phyloP scores from a whole-genome alignment of 2,888 invertebrate species.

The Nomada goodeniana region DNA sequence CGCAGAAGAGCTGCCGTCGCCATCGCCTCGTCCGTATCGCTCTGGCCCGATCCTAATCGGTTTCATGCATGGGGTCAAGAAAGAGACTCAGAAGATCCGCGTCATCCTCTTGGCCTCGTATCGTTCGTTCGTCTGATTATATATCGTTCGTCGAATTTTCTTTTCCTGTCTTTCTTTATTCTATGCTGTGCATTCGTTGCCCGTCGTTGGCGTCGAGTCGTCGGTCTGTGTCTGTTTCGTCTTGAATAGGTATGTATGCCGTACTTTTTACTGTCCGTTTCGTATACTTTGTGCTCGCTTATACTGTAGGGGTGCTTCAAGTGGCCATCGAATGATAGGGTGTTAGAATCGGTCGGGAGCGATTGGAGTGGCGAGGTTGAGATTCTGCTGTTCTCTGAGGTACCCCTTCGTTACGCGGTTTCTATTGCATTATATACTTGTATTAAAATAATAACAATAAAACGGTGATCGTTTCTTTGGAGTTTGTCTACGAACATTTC shows the following conservation, averaged over 20 bases:
- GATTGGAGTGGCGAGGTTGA: no score
- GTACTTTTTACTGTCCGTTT: neutral
- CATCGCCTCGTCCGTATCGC: conserved; percentile 82
- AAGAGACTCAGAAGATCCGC: conserved; percentile 63
- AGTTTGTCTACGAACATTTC: no score
- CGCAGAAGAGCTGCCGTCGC: conserved; percentile 82
- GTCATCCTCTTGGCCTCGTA: conserved; percentile 65
- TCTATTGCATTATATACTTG: no score
- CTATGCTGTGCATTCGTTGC: neutral
- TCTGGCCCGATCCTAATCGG: conserved; percentile 81
- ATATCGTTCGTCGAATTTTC: neutral
- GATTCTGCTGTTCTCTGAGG: no score
- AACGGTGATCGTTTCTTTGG: no score
- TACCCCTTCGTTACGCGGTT: no score
- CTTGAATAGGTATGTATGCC: neutral
- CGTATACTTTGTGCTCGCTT: neutral
- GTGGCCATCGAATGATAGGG: neutral
- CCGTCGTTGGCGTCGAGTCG: neutral
- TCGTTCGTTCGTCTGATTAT: conserved; percentile 25
- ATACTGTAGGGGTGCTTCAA: neutral
- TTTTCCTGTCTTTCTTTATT: neutral
- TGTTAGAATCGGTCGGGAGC: no score
- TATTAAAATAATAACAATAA: no score
- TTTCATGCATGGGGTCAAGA: conserved; percentile 68
- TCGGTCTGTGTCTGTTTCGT: neutral